phyloP scores from a whole-genome alignment of 2,888 invertebrate genomes.

The Habrosyne pyritoides region DNA sequence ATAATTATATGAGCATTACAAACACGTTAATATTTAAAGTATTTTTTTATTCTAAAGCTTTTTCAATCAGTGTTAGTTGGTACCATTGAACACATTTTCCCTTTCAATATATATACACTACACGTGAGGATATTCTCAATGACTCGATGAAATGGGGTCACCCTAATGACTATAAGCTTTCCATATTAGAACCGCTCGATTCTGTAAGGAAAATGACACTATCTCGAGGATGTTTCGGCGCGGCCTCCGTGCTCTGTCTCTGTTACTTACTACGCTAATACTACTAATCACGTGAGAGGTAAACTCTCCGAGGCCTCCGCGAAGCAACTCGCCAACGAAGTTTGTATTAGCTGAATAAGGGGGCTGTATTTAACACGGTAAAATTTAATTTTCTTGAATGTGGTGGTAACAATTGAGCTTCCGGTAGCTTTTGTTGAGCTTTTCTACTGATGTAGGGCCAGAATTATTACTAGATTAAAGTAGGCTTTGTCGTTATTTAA shows the following conservation, averaged over 20 bases:
- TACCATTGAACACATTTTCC: neutral
- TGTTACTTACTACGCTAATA: too few relatives aligned
- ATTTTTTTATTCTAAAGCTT: neutral
- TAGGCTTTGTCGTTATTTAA: too few relatives aligned
- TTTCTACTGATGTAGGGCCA: neutral
- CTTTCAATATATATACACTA: neutral
- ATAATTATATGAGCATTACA: neutral
- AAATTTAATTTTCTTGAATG: neutral
- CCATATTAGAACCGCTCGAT: neutral
- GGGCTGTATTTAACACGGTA: neutral
- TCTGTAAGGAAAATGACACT: too few relatives aligned
- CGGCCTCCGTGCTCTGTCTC: too few relatives aligned
- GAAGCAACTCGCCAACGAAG: too few relatives aligned
- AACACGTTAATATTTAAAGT: neutral
- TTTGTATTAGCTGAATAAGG: too few relatives aligned
- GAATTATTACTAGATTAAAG: too few relatives aligned
- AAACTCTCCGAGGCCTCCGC: too few relatives aligned
- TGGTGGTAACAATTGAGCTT: neutral
- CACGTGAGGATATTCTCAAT: constrained; percentile 2
- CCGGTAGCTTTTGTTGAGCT: neutral
- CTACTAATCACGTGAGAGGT: too few relatives aligned
- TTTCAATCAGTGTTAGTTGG: neutral
- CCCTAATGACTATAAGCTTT: neutral
- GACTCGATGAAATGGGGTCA: neutral
- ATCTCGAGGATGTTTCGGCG: too few relatives aligned